Evolutionary conservation across 1,140 invertebrate species (phyloP).

Genomic region (Orius laevigatus): DNA sequence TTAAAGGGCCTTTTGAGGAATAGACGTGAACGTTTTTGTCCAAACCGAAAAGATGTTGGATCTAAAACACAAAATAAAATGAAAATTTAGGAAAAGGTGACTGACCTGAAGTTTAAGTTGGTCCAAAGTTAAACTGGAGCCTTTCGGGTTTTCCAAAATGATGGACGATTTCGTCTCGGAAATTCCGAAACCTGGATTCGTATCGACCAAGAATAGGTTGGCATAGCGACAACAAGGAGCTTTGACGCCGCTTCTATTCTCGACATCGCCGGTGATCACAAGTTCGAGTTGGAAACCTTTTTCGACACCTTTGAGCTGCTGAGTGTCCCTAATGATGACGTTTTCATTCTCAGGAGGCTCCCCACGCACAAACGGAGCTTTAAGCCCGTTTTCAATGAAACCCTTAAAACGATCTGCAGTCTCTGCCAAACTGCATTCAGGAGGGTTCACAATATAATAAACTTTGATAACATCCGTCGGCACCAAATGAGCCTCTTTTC

Average conservation of each 20-base stretch:
- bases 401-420: slow-evolving; percentile 50
- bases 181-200: not conserved
- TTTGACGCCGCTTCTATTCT: not conserved
- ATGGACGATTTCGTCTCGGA: not conserved
- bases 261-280: not conserved
- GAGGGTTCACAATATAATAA: slow-evolving; percentile 52
- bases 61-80: no score
- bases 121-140: not conserved
- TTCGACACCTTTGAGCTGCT: slow-evolving; percentile 32
- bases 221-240: slow-evolving; percentile 1
- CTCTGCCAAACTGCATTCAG: slow-evolving; percentile 40
- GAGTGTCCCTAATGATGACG: slow-evolving; percentile 57
- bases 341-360: slow-evolving; percentile 23
- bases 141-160: slow-evolving; percentile 4
- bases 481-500: slow-evolving; percentile 89
- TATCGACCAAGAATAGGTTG: slow-evolving; percentile 1
- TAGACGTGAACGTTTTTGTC: no score
- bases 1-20: no score
- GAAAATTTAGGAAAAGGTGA: no score
- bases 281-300: not conserved
- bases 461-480: slow-evolving; percentile 81
- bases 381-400: slow-evolving; percentile 68
- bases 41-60: no score
- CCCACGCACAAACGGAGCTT: slow-evolving; percentile 43
- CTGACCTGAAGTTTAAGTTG: no score